phyloP scores from a whole-genome alignment of 1,140 invertebrate genomes.

The Vollenhovia emeryi region DNA sequence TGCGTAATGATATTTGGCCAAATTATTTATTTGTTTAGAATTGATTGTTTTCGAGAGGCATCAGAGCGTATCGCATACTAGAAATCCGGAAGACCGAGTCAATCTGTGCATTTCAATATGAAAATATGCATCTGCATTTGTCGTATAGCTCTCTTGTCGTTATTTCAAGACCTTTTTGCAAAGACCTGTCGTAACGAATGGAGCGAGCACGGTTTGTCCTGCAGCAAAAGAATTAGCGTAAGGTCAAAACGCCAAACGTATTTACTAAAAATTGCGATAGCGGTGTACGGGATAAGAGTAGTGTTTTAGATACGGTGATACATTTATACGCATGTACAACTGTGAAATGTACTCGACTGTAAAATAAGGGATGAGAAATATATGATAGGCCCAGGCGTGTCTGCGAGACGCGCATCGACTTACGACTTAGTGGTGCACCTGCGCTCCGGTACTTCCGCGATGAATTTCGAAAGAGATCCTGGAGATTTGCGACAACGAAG shows the following conservation, averaged over 20 bases:
- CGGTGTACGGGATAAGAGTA: background rate
- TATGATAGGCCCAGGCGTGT: background rate
- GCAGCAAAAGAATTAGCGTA: background rate
- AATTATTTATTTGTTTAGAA: constrained; percentile 21
- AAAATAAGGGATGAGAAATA: background rate
- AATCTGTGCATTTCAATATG: constrained; percentile 3
- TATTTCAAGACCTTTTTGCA: background rate
- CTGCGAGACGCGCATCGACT: background rate
- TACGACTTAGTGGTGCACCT: background rate
- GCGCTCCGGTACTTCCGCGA: constrained; percentile 25
- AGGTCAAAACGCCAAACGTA: constrained; percentile 23
- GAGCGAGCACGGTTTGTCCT: background rate
- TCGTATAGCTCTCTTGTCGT: background rate
- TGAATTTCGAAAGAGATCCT: background rate
- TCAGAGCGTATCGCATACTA: background rate
- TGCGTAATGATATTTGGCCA: background rate
- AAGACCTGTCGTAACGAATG: background rate
- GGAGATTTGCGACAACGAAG: constrained; percentile 13
- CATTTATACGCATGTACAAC: constrained; percentile 24
- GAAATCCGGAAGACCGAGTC: background rate
- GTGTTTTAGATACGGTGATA: background rate
- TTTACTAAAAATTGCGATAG: constrained; percentile 32
- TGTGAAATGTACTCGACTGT: constrained; percentile 16
- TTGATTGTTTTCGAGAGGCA: background rate
- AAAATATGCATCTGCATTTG: background rate